Conservation (phyloP, 2,797 vertebrate species). For the Cryptoblepharus egeriae region DNA sequence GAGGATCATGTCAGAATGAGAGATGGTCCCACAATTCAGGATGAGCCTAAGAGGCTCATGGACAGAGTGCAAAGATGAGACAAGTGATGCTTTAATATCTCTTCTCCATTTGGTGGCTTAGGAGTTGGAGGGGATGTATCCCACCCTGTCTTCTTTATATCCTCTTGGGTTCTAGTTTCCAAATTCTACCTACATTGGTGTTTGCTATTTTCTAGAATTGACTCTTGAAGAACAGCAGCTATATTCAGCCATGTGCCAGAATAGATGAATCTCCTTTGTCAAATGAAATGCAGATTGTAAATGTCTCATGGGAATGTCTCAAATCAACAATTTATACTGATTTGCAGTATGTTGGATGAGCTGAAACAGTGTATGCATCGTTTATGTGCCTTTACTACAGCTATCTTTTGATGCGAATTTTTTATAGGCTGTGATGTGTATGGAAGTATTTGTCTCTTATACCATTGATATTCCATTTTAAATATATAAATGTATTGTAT, state of each 20-base stretch:
- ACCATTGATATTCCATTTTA: background rate
- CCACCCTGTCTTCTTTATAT: background rate
- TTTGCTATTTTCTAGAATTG: background rate
- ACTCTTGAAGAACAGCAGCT: background rate
- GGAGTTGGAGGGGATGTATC: background rate
- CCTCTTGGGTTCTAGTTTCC: background rate
- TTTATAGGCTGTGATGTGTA: background rate
- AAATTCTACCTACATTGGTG: background rate
- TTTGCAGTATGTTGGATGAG: background rate
- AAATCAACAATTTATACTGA: background rate
- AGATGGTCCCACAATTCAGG: background rate
- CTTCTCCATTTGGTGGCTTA: background rate
- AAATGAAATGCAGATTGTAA: background rate
- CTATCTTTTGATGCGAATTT: too few species aligned
- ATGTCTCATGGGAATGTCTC: background rate
- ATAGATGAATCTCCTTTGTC: background rate
- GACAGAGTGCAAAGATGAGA: background rate
- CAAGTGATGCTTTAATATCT: background rate
- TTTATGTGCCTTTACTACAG: too few species aligned
- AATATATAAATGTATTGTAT: background rate
- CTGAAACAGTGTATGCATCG: background rate
- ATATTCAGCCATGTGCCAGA: background rate
- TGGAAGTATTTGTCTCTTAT: too few species aligned
- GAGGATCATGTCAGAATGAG: background rate
- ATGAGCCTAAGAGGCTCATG: too few species aligned